Percentiles rank a stretch among this genome's conserved stretches.
Evolutionary conservation across 1,140 invertebrate genomes (phyloP).

Genomic region (Stegodyphus mimosarum): DNA sequence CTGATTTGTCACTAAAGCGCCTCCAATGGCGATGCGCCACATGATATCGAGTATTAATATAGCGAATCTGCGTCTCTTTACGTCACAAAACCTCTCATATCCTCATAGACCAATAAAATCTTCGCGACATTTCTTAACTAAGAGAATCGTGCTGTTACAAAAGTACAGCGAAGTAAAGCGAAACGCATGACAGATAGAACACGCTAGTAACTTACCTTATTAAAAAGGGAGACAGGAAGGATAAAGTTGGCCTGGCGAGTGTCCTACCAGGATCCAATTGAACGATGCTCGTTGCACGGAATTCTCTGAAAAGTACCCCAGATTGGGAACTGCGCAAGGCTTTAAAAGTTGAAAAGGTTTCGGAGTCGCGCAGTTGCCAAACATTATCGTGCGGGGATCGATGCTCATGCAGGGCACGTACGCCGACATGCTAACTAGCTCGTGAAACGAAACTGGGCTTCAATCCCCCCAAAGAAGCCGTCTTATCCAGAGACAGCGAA

Average conservation of each 20-base stretch:
- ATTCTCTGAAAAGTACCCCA: conserved; percentile 8
- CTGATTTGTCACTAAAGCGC: conserved; percentile 52
- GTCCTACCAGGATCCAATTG: conserved; percentile 18
- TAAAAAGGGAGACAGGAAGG: not conserved
- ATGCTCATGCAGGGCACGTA: conserved; percentile 42
- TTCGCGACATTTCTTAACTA: not conserved
- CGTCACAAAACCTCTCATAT: conserved; percentile 53
- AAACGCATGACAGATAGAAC: conserved; percentile 1
- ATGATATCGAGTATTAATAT: conserved; percentile 60
- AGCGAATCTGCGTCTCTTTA: conserved; percentile 19
- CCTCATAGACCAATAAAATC: conserved; percentile 52
- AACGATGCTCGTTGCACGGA: not conserved
- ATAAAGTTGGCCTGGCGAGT: not conserved
- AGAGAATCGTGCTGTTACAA: conserved; percentile 5
- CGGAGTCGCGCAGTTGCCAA: conserved; percentile 14
- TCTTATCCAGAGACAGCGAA: conserved; percentile 12
- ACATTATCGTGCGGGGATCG: conserved; percentile 31
- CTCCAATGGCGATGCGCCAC: conserved; percentile 50
- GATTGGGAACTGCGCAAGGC: conserved; percentile 42
- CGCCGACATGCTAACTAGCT: conserved; percentile 53
- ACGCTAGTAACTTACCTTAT: conserved; percentile 32
- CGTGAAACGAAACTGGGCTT: conserved; percentile 1
- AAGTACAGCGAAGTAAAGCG: not conserved
- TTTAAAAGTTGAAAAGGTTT: conserved; percentile 40
- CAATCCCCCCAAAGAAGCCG: not conserved